phyloP scores from a whole-genome alignment of 2,113 vertebrate species.

The Suricata suricatta region DNA sequence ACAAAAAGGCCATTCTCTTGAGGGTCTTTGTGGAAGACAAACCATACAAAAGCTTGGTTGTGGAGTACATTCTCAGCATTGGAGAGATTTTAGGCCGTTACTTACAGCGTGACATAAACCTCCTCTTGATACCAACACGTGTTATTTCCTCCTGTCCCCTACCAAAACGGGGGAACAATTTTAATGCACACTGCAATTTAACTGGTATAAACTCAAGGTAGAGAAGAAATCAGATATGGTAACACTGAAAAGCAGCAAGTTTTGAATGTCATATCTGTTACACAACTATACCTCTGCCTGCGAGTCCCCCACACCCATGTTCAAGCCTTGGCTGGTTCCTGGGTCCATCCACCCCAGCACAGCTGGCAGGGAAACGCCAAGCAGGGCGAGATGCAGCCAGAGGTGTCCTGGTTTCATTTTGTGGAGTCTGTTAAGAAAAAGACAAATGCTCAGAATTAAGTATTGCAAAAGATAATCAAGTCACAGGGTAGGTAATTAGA shows the following conservation, averaged over 20 bases:
- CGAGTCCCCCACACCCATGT: conserved; percentile 60
- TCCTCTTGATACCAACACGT: background rate
- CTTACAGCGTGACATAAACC: accelerated
- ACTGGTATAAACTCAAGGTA: background rate
- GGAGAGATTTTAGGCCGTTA: background rate
- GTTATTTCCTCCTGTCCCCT: background rate
- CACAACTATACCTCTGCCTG: conserved; percentile 85
- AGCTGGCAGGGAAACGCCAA: conserved; percentile 84
- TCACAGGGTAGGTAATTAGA: background rate
- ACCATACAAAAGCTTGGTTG: background rate
- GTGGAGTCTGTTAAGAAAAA: conserved; percentile 83
- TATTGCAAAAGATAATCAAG: background rate
- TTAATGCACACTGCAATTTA: background rate
- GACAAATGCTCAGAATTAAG: conserved; percentile 42
- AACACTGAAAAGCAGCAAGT: background rate
- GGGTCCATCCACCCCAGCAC: conserved; percentile 85
- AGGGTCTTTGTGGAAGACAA: background rate
- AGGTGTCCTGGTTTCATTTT: conserved; percentile 89
- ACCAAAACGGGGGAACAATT: background rate
- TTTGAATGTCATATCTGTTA: background rate
- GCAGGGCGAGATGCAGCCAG: conserved; percentile 87
- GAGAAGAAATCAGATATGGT: background rate
- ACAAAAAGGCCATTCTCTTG: background rate
- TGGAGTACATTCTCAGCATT: background rate
- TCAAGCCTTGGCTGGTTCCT: conserved; percentile 77